Percentiles rank a stretch among this genome's conserved stretches.
phyloP scores from a whole-genome alignment of 2,113 vertebrate genomes.

The Apodemus speciosus region DNA sequence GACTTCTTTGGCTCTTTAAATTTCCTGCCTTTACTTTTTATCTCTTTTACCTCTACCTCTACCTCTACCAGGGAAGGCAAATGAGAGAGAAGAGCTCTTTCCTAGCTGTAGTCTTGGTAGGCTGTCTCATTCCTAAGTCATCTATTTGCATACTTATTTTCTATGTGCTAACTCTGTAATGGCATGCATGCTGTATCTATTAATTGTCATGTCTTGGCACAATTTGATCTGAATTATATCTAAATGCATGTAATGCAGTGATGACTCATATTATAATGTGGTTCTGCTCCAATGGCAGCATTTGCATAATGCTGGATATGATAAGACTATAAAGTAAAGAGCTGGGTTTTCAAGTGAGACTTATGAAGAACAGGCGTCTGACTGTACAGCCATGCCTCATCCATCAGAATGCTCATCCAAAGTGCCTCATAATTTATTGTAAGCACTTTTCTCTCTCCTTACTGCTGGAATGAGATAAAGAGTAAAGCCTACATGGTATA shows the following conservation, averaged over 20 bases:
- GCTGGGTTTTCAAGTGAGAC: constrained; percentile 53
- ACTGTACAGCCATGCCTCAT: constrained; percentile 10
- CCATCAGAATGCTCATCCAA: constrained; percentile 37
- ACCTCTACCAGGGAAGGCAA: constrained; percentile 15
- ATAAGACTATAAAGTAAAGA: constrained; percentile 57
- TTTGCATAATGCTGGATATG: constrained; percentile 60
- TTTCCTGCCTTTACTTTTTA: constrained; percentile 40
- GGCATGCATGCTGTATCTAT: constrained; percentile 31
- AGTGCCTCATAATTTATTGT: constrained; percentile 61
- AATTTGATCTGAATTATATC: constrained; percentile 42
- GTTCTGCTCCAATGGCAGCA: constrained; percentile 37
- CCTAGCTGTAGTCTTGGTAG: background rate
- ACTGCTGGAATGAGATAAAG: constrained; percentile 64
- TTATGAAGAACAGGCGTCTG: constrained; percentile 43
- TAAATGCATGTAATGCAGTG: constrained; percentile 40
- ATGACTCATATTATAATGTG: constrained; percentile 49
- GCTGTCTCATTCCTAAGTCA: background rate
- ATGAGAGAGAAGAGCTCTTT: background rate
- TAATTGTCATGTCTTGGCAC: constrained; percentile 47
- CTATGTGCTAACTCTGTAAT: background rate
- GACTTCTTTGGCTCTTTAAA: constrained; percentile 17
- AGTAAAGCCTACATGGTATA: constrained; percentile 6
- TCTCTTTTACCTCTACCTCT: constrained; percentile 43
- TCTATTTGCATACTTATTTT: background rate
- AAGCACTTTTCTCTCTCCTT: constrained; percentile 46